Percentiles rank a stretch among this genome's conserved stretches.
Conservation (phyloP, 2,113 vertebrate genomes). For the Amphilophus citrinellus region DNA sequence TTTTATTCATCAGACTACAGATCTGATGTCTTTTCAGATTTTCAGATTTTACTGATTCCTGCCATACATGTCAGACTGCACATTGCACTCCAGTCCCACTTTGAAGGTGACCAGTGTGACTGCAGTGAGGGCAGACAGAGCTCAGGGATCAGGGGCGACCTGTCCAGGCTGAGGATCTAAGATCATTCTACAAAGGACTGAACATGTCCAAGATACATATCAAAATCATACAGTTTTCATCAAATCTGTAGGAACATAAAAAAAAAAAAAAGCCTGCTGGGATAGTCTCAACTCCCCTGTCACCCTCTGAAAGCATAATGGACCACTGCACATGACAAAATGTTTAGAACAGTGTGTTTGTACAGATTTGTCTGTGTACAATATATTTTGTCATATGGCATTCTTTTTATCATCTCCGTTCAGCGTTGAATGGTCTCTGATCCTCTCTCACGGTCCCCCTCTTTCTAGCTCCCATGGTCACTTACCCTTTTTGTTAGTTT, state of each 20-base stretch:
- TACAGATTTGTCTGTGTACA: not conserved
- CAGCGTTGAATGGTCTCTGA: not conserved
- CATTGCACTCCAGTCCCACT: not conserved
- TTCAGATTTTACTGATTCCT: not conserved
- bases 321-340: too few species aligned
- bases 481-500: not conserved
- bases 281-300: too few species aligned
- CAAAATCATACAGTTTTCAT: not conserved
- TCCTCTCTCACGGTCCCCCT: not conserved
- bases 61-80: not conserved
- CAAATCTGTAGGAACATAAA: not conserved
- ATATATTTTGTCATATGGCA: rapidly evolving
- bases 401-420: not conserved
- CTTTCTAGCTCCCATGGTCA: not conserved
- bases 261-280: too few species aligned
- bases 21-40: not conserved
- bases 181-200: not conserved
- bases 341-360: too few species aligned
- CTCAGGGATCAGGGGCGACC: not conserved
- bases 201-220: rapidly evolving
- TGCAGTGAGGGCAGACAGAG: too few species aligned
- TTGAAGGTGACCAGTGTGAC: not conserved
- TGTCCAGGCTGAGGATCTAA: not conserved
- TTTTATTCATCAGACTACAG: not conserved
- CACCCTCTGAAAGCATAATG: too few species aligned